A percentile compares a stretch with the other conserved stretches of the same genome.
Evolutionary conservation across 2,797 vertebrate genomes (phyloP).

Genomic region (Tapirus indicus): DNA sequence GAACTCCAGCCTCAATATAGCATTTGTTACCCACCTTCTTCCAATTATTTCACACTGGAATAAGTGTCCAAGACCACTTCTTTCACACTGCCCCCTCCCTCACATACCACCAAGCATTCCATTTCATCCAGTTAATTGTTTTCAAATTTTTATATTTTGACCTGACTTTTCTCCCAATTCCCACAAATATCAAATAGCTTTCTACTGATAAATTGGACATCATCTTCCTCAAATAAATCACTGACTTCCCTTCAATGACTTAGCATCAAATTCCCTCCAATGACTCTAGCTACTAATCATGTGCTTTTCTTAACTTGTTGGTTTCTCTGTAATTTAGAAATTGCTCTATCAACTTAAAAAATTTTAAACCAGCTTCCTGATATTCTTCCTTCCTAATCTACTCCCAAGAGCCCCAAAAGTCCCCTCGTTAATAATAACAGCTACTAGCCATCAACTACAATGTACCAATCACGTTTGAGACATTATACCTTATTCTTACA

Average conservation of each 20-base stretch:
- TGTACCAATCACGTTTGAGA: neutral
- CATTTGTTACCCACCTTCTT: constrained; percentile 42
- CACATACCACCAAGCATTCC: constrained; percentile 5
- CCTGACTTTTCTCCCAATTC: constrained; percentile 66
- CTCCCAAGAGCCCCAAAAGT: neutral
- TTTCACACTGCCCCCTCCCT: neutral
- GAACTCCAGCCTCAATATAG: neutral
- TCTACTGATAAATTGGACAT: constrained; percentile 65
- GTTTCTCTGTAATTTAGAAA: constrained; percentile 35
- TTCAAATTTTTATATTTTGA: constrained; percentile 71
- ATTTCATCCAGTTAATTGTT: constrained; percentile 65
- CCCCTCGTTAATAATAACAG: neutral
- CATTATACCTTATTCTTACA: neutral
- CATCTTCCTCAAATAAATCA: constrained; percentile 72
- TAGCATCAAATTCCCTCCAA: constrained; percentile 46
- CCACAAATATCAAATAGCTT: constrained; percentile 69
- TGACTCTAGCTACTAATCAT: neutral
- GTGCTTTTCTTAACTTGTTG: constrained; percentile 35
- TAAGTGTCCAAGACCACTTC: neutral
- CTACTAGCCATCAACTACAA: constrained; percentile 19
- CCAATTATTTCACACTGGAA: neutral
- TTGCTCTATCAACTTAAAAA: neutral
- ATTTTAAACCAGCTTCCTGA: neutral
- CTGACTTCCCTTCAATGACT: constrained; percentile 38
- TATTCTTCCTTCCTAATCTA: neutral